Conservation (phyloP, 1,140 invertebrate genomes). For the Zelostemma sp. region DNA sequence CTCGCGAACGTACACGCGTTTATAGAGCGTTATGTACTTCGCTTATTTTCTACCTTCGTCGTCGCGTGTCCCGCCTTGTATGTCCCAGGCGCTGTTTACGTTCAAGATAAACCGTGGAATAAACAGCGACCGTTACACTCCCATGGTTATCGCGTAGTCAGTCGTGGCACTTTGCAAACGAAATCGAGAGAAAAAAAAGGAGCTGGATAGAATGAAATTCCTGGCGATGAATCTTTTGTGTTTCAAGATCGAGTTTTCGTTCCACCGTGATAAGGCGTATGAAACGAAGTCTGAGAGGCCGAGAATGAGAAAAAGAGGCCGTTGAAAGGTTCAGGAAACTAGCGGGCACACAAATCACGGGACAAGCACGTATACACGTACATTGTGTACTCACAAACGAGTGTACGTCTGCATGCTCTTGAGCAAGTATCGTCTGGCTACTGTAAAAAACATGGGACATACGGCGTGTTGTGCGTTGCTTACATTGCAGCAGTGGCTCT, state of each 20-base stretch:
- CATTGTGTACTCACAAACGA: slow-evolving; percentile 39
- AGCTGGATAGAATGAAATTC: too few relatives aligned
- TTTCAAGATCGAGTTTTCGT: slow-evolving; percentile 16
- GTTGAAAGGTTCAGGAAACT: slow-evolving; percentile 46
- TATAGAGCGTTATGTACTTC: slow-evolving; percentile 45
- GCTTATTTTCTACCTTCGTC: slow-evolving; percentile 45
- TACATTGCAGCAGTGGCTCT: slow-evolving; percentile 55
- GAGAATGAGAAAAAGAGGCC: slow-evolving; percentile 25
- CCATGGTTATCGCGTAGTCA: slow-evolving; percentile 59
- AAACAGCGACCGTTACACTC: slow-evolving; percentile 63
- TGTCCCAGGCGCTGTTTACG: slow-evolving; percentile 61
- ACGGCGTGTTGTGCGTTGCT: slow-evolving; percentile 58
- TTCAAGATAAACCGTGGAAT: slow-evolving; percentile 65
- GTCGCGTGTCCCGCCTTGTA: slow-evolving; percentile 51
- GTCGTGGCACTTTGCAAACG: slow-evolving; percentile 21
- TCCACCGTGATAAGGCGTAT: slow-evolving; percentile 31
- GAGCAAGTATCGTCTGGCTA: slow-evolving; percentile 66
- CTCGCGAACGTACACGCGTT: slow-evolving; percentile 51
- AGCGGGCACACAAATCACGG: slow-evolving; percentile 45
- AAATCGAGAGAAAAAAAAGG: too few relatives aligned
- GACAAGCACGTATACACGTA: slow-evolving; percentile 36
- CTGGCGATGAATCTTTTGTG: too few relatives aligned
- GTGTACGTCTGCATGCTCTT: slow-evolving; percentile 43
- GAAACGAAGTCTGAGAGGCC: not conserved
- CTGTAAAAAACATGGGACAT: slow-evolving; percentile 66